Base-by-base conservation (phyloP, 2,113 vertebrate species). In the Pagrus major region DNA sequence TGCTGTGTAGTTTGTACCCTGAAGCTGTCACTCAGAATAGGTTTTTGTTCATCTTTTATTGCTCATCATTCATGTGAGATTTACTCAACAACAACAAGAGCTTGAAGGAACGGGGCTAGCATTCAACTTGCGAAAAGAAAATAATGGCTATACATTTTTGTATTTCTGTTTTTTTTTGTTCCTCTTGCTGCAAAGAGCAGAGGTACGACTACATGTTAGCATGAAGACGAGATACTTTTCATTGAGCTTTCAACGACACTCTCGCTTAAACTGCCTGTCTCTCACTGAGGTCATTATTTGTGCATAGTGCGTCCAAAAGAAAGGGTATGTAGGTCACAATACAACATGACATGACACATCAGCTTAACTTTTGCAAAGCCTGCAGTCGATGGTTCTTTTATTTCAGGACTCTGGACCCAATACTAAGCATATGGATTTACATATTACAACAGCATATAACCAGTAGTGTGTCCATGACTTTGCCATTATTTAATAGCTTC, bases 271-370 rank as follows among this genome's bases (percentile, higher is more conserved):
- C 55, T 74, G 65, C 74, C 15, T 29, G 47, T 69, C 55, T 55
- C 31, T 86, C 41, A n/a, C 60, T 60, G 68, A 63, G 10, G 71
- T 46, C 73, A 68, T 75, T 47, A 10, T 63, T 60, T 63, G 56
- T 72, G 77, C 56, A 65, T 4, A 33, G 54, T 58, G 29, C 56
- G 47, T 58, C 69, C 33, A 52, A 58, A 66, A 42, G 42, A 78
- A 42, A 5, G 58, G 6, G 44, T 14, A 37, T 78, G 20, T 72
- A 47, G 67, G 64, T 11, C 49, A 15, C 54, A 72, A 33, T 42
- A 46, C 65, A 69, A 63, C 47, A 63, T 44, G 42, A 82, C 56
- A 77, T 68, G 61, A 67, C 35, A 67, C 60, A 51, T 76, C 49
- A 54, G 14, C 29, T 37, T 60, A 56, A 77, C 47, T 58, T 78